Conservation (phyloP, 1,140 invertebrate species). For the Holotrichia oblita region DNA sequence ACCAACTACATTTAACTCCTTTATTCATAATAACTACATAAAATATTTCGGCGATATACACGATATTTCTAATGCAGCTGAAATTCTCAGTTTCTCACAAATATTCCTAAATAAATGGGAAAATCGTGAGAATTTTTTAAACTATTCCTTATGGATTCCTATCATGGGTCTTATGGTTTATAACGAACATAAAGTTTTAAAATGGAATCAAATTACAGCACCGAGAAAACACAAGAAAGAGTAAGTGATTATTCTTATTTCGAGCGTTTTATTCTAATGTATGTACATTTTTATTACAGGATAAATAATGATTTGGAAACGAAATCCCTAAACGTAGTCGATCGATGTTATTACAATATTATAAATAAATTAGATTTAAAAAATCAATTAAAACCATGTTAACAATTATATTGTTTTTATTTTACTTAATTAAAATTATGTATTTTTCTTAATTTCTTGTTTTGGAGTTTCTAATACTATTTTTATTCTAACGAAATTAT, state of each 20-base stretch:
- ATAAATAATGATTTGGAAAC: constrained; percentile 34
- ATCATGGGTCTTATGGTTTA: constrained; percentile 75
- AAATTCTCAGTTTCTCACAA: constrained; percentile 71
- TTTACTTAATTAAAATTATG: constrained; percentile 36
- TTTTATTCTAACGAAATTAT: constrained; percentile 62
- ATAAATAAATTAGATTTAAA: constrained; percentile 47
- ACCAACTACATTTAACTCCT: constrained; percentile 70
- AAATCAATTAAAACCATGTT: neutral
- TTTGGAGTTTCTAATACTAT: constrained; percentile 53
- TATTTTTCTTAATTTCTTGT: constrained; percentile 8
- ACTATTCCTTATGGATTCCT: constrained; percentile 67
- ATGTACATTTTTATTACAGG: constrained; percentile 39
- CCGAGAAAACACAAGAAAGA: constrained; percentile 60
- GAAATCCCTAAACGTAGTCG: constrained; percentile 40
- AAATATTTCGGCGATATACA: constrained; percentile 72
- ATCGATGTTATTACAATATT: constrained; percentile 52
- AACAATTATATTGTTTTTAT: neutral
- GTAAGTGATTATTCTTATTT: constrained; percentile 25
- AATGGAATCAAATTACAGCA: constrained; percentile 77
- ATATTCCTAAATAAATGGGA: constrained; percentile 73
- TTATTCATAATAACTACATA: constrained; percentile 79
- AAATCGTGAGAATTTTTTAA: constrained; percentile 62
- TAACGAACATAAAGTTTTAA: constrained; percentile 72
- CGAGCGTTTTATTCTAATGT: neutral
- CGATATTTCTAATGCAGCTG: constrained; percentile 65